Evolutionary conservation across 1,140 invertebrate genomes (phyloP), one percentile per base, ranked within the genome.

Genomic region (Philaenus spumarius): DNA sequence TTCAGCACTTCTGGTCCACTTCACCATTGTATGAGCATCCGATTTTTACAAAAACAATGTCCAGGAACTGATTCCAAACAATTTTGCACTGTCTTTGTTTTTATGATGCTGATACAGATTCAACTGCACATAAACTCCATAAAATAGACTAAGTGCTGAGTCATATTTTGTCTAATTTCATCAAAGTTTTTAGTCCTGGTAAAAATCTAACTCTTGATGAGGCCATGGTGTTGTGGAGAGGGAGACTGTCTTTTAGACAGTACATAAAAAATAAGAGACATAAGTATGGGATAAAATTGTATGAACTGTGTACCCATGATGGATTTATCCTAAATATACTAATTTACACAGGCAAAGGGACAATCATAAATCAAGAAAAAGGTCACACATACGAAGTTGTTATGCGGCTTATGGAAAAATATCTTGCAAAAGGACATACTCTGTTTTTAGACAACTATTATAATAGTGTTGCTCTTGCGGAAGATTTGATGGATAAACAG

Each of bases 401-500:
- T 11, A 22, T 53, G 42, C 11, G 43, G 24, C 39, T 60, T 1
- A 55, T 62, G 58, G 30, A 39, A 46, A 45, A 51, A 5, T 55
- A 52, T 26, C 43, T 61, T 30, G 51, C 34, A 57, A 52, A 40
- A 35, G 58, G 48, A 0, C 60, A 64, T 40, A 7, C 52, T 20
- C n/a, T 60, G 5, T 62, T 47, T 47, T 56, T 63, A 48, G 61
- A 64, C 22, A 62, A 60, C 55, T 75, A 65, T 65, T 76, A 73
- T 60, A 72, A 68, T 22, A 75, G 73, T 64, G 62, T 75, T 54
- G 26, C 67, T 47, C 64, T n/a, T n/a, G n/a, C n/a, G n/a, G n/a
- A n/a, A n/a, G n/a, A n/a, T 77, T 62, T 75, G 62, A 57, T 76
- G 55, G 54, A 66, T 34, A 69, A 67, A 52, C 65, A 77, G 62